Evolutionary conservation across 2,888 invertebrate species (phyloP).

Genomic region (Phorcus lineatus): DNA sequence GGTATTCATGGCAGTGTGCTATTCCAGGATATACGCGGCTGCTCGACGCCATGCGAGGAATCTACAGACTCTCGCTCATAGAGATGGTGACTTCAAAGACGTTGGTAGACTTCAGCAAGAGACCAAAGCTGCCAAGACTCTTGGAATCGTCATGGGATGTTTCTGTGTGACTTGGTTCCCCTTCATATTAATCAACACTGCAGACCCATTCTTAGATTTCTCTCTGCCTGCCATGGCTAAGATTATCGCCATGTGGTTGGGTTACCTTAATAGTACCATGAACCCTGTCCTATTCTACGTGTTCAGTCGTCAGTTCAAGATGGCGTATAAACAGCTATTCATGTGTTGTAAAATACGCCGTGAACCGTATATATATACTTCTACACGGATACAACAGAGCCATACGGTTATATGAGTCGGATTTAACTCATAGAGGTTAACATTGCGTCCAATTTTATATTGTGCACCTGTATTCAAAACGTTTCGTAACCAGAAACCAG

Average conservation of each 20-base stretch:
- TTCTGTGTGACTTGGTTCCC: constrained; percentile 25
- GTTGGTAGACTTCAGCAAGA: not conserved
- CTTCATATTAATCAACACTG: not conserved
- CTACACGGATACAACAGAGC: not conserved
- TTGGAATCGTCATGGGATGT: constrained; percentile 23
- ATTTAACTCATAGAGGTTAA: not conserved
- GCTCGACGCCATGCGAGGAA: constrained; percentile 9
- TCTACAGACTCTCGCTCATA: not conserved
- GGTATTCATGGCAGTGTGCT: constrained; percentile 22
- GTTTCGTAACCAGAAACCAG: too few species aligned
- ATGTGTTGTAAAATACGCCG: constrained; percentile 3
- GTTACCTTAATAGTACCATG: constrained; percentile 38
- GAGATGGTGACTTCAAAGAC: not conserved
- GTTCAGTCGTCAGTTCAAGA: constrained; percentile 60
- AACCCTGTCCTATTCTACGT: constrained; percentile 67
- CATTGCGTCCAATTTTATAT: too few species aligned
- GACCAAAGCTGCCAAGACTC: constrained; percentile 20
- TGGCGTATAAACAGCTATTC: constrained; percentile 15
- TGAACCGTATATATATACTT: not conserved
- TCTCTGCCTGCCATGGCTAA: not conserved
- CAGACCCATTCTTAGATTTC: constrained; percentile 8
- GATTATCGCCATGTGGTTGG: constrained; percentile 16
- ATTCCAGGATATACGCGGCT: not conserved
- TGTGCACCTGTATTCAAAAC: too few species aligned
- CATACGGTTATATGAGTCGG: not conserved